A percentile compares a stretch with the other conserved stretches of the same genome.
phyloP scores from a whole-genome alignment of 2,113 vertebrate genomes.

The Euleptes europaea region DNA sequence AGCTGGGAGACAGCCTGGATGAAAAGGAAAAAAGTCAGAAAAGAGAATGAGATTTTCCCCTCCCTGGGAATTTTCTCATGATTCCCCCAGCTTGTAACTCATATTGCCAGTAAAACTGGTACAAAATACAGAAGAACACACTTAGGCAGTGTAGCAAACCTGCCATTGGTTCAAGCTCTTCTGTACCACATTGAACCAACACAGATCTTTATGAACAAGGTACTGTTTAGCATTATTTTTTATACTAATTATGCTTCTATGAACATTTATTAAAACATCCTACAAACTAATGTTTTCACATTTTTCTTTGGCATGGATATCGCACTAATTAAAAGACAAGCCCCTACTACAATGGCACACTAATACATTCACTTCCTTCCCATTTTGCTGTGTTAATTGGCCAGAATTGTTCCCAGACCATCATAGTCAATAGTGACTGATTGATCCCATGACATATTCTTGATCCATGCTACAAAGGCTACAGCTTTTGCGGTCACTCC shows the following conservation, averaged over 20 bases:
- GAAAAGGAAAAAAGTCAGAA: too few species aligned
- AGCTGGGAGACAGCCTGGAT: too few species aligned
- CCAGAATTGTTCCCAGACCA: constrained; percentile 54
- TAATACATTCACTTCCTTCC: constrained; percentile 49
- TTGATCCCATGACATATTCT: constrained; percentile 52
- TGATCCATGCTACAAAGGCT: constrained; percentile 41
- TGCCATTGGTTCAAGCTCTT: neutral
- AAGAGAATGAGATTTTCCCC: too few species aligned
- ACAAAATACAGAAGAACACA: neutral
- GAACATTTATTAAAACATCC: neutral
- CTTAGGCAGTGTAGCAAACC: neutral
- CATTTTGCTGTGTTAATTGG: constrained; percentile 40
- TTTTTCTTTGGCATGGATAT: neutral
- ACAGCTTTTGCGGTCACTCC: too few species aligned
- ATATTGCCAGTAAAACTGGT: neutral
- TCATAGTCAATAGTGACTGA: constrained; percentile 1
- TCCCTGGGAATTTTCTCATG: too few species aligned
- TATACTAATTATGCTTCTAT: neutral
- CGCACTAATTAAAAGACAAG: neutral
- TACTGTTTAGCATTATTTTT: neutral
- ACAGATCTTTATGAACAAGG: neutral
- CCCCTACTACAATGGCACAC: neutral
- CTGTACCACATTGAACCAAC: neutral
- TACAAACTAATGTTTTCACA: too few species aligned
- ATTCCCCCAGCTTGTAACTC: neutral